Conservation (phyloP, 2,888 invertebrate genomes). For the Drosophila bunnanda region DNA sequence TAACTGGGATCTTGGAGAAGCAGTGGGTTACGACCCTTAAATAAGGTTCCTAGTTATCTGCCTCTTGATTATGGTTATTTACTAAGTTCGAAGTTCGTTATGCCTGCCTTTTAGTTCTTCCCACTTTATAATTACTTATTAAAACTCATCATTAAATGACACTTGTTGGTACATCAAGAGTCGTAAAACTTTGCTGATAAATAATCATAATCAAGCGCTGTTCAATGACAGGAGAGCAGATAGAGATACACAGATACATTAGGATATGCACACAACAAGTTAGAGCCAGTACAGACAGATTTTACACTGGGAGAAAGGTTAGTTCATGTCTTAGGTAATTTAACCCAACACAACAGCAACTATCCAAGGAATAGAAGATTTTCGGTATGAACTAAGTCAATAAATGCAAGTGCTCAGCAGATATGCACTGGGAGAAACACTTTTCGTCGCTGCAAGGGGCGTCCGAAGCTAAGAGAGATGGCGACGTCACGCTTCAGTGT, state of each 20-base stretch:
- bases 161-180: background rate
- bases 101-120: constrained; percentile 1
- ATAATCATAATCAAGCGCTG: constrained; percentile 9
- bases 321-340: constrained; percentile 5
- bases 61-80: constrained; percentile 9
- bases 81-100: background rate
- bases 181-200: constrained; percentile 1
- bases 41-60: background rate
- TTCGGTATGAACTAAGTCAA: constrained; percentile 4
- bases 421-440: constrained; percentile 4
- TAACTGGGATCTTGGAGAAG: background rate
- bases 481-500: background rate
- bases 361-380: constrained; percentile 2
- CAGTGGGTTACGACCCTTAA: background rate
- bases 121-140: background rate
- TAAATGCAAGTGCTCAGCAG: background rate
- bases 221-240: background rate
- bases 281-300: background rate
- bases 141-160: too few species aligned
- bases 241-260: background rate
- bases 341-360: constrained; percentile 29
- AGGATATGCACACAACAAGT: background rate
- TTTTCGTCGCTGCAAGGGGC: background rate
- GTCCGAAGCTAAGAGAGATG: background rate
- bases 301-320: constrained; percentile 8